Percentiles rank a stretch among this genome's conserved stretches.
Conservation (phyloP, 2,888 invertebrate genomes). For the Corythucha ciliata region DNA sequence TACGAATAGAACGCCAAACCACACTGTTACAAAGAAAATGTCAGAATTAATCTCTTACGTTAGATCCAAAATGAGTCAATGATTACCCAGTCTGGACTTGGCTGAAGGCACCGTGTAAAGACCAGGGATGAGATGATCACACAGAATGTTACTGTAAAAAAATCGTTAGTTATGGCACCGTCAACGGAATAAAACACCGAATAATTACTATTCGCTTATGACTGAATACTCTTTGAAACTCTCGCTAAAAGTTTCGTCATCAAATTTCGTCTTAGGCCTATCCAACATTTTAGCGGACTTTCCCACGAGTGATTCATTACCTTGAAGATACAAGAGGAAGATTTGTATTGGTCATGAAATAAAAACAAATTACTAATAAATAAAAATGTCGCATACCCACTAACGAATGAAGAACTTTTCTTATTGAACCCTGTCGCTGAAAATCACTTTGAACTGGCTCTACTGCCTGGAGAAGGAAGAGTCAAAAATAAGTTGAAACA, state of each 20-base stretch:
- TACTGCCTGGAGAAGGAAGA: no score
- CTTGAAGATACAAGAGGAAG: conserved; percentile 16
- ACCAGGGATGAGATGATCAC: conserved; percentile 75
- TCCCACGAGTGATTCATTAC: conserved; percentile 49
- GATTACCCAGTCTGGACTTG: conserved; percentile 69
- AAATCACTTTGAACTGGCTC: no score
- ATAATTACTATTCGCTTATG: conserved; percentile 79
- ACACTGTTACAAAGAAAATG: conserved; percentile 52
- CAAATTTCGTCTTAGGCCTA: conserved; percentile 42
- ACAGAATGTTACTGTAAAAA: conserved; percentile 62
- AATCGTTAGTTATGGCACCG: conserved; percentile 6
- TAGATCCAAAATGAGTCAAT: no score
- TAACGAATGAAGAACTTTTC: conserved; percentile 48
- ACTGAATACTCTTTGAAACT: conserved; percentile 64
- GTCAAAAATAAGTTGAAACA: no score
- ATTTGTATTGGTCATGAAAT: background rate
- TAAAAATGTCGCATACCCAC: conserved; percentile 28
- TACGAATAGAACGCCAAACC: conserved; percentile 87
- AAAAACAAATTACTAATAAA: background rate
- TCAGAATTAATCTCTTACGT: no score
- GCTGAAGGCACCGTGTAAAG: conserved; percentile 89
- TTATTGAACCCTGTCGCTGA: conserved; percentile 47
- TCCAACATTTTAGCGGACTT: conserved; percentile 51
- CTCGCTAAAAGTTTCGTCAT: conserved; percentile 34
- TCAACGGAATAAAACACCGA: background rate